Base-by-base conservation (phyloP, 2,797 vertebrate species). In the Brachyrhaphis roseni region DNA sequence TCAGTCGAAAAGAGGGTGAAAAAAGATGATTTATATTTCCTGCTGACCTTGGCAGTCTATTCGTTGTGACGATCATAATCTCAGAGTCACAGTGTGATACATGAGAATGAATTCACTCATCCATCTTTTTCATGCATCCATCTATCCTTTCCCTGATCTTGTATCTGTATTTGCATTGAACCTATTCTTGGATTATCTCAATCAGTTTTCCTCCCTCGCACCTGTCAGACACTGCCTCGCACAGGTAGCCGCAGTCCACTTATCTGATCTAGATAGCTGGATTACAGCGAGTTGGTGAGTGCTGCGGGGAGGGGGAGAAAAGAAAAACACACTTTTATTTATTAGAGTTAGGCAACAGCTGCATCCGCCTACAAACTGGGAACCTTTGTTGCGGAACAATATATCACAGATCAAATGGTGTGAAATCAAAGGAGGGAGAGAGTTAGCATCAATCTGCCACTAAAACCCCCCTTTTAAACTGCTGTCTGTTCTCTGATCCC, bases 111-210 rank as follows among this genome's bases (percentile, higher is more conserved):
- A 93, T 96, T 95, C 94, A 93, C 94, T 96, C 96, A 95, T 96
- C 96, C 93, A 94, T 96, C 96, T 94, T 96, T 95, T 95, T 94
- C 92, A 90, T 82, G 90, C 93, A 86, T 91, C 97, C 96, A 96
- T 96, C 96, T 96, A 94, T 94, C 95, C 93, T 95, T 95, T 92
- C 95, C 95, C 94, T 93, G 95, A 97, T 95, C 95, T 94, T 95
- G 96, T 97, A 96, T 94, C 93, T 97, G 96, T 94, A 96, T 97
- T 98, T 97, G 96, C 96, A 96, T 97, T 95, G 94, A 95, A 94
- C 93, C 95, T 94, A 94, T 96, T 94, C 95, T 95, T 94, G 96
- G 94, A 96, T 97, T 97, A 96, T 97, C 97, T 95, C 95, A 95
- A 97, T 96, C 94, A 96, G 94, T 93, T 95, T 94, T 76, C 31